Evolutionary conservation across 1,140 invertebrate genomes (phyloP), one percentile per base, ranked within the genome.

Genomic region (Aphaenogaster floridana): DNA sequence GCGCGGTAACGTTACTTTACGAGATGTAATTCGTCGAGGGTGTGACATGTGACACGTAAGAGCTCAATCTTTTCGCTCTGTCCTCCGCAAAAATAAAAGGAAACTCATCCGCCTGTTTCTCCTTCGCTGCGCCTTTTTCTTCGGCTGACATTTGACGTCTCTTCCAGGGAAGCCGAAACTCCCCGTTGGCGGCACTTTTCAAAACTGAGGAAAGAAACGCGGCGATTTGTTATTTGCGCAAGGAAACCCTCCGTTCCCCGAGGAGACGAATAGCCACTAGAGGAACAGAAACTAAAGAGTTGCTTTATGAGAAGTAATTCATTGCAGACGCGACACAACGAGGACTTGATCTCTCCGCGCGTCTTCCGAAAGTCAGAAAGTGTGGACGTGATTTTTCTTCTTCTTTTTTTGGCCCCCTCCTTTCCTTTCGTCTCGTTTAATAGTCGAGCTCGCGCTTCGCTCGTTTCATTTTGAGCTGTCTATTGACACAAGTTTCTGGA

Each of bases 241-340:
- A n/a, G 72, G 21, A 34, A 68, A 50, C 4, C 39, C 28, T 7
- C 21, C n/a, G 3, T 4, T 48, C 48, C 6, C 39, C 36, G 17
- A 21, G 52, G 78, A 21, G 86, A 89, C 52, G 87, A 81, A 72
- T 78, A 86, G 79, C 80, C 57, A 64, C 42, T 68, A 52, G 42
- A 71, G 21, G 61, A 34, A 2, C 50, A 39, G 66, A 28, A 45
- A 77, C 69, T 84, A 28, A 85, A 77, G 64, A 64, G 61, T 84
- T 76, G 79, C 74, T 90, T 76, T 86, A 79, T 90, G 87, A 89
- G 86, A 91, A 78, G 74, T 84, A 90, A 89, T 92, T 86, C 66
- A 77, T 90, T 74, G 86, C 91, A 90, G 84, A 39, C 84, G 64
- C 84, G 78, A 89, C 90, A 80, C 84, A 87, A 89, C 83, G 78